Conservation (phyloP, 2,888 invertebrate species). For the Ochlodes sylvanus region DNA sequence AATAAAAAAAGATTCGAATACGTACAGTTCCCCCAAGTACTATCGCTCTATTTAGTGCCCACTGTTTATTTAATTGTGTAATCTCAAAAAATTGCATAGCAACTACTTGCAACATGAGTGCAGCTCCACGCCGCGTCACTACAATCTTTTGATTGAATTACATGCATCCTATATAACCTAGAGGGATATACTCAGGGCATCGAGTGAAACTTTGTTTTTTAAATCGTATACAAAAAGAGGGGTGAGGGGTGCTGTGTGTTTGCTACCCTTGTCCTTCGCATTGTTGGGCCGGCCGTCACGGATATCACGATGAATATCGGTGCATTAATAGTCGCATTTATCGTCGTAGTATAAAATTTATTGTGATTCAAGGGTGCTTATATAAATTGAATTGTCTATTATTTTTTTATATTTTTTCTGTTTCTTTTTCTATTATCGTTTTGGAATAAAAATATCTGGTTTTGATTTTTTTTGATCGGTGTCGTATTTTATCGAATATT, state of each 20-base stretch:
- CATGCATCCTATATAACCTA: not conserved
- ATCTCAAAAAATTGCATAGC: no score
- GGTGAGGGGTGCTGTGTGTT: conserved; percentile 6
- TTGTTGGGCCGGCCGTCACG: conserved; percentile 2
- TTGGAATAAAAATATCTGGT: no score
- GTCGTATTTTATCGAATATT: not conserved
- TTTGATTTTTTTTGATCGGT: not conserved
- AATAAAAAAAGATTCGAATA: no score
- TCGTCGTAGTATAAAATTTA: not conserved
- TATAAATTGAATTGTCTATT: no score
- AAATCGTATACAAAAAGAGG: not conserved
- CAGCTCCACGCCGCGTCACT: no score
- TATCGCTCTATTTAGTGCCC: no score
- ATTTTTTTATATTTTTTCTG: no score
- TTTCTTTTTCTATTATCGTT: no score
- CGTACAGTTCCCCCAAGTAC: no score
- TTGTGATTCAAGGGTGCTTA: not conserved
- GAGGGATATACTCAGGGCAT: not conserved
- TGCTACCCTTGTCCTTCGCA: conserved; percentile 7
- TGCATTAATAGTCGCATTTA: conserved; percentile 7
- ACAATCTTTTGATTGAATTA: not conserved
- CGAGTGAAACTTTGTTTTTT: not conserved
- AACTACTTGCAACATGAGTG: no score
- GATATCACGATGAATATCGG: conserved; percentile 11
- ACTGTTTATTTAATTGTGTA: no score